A percentile compares a stretch with the other conserved stretches of the same genome.
These are phyloP conservation scores for Tachina fera DNA, from an alignment of 2,888 invertebrate genomes.

Conservation along the genomic window DNA sequence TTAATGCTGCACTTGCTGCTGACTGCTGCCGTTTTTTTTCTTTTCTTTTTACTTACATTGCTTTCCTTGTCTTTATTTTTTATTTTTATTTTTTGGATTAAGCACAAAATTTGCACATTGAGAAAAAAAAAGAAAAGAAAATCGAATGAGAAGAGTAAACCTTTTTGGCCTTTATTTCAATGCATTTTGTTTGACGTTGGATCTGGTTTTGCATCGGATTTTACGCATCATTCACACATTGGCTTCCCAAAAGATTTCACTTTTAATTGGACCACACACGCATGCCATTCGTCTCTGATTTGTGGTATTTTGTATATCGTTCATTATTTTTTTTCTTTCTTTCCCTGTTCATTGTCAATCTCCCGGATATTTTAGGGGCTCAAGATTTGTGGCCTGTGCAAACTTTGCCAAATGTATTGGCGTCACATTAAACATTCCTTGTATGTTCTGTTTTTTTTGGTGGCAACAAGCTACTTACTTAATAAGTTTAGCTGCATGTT, in stretches of 20 bases:
- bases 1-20: slow-evolving; percentile 64
- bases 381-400: slow-evolving; percentile 37
- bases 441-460: slow-evolving; percentile 74
- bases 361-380: neutral
- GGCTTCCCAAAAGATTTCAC: slow-evolving; percentile 74
- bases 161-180: slow-evolving; percentile 65
- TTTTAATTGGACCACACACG: slow-evolving; percentile 81
- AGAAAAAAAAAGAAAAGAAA: slow-evolving; percentile 1
- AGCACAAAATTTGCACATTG: slow-evolving; percentile 34
- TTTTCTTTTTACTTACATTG: neutral
- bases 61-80: neutral
- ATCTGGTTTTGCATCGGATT: slow-evolving; percentile 75
- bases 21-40: slow-evolving; percentile 39
- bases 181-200: slow-evolving; percentile 54
- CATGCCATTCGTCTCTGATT: slow-evolving; percentile 58
- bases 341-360: slow-evolving; percentile 19
- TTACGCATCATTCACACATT: slow-evolving; percentile 82
- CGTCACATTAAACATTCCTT: slow-evolving; percentile 77
- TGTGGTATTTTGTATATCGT: slow-evolving; percentile 50
- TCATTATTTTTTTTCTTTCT: slow-evolving; percentile 31
- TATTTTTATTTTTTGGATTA: slow-evolving; percentile 18
- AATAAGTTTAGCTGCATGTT: slow-evolving; percentile 71
- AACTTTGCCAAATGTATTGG: slow-evolving; percentile 70
- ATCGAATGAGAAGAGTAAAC: slow-evolving; percentile 34
- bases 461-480: slow-evolving; percentile 80